Evolutionary conservation across 2,113 vertebrate species (phyloP), one percentile per base, ranked within the genome.

Genomic region (Pachypanchax playfairii): DNA sequence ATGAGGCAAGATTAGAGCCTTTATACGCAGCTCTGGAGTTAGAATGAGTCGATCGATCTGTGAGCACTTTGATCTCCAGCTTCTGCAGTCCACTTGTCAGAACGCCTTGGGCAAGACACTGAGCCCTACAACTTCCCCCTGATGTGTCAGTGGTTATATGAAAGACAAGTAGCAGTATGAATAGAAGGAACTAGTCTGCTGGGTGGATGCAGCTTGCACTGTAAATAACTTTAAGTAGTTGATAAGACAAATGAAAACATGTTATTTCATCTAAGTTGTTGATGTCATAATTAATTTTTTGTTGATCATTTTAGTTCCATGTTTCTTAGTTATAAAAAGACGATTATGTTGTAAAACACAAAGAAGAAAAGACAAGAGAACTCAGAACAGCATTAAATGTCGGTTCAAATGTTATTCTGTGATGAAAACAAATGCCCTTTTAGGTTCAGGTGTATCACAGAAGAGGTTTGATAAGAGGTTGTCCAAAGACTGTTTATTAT

Each of bases 341-440:
- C 14, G 14, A 7, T 24, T 42, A n/a, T 8, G 7, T 33, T 75
- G 44, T 2, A 25, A 42, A 57, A 36, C 2, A 50, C 2, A 9
- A 2, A 14, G 0, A n/a, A 17, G 3, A 53, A 28, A 41, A 51
- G n/a, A 39, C 22, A n/a, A 39, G 13, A 38, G 21, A 55, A 20
- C 10, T 28, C 25, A 76, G 24, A 11, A 14, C 13, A 43, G 20
- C 3, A 26, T 43, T 18, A 58, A 63, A 73, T 31, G 65, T 28
- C 52, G 49, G 18, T 42, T 42, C 41, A 35, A 67, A 53, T 56
- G 52, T 41, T 25, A 42, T 38, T 57, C 29, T 66, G 36, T 46
- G 54, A 48, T 71, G 50, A 64, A 60, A 65, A 57, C 46, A 61
- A n/a, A 63, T 25, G 35, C 39, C 50, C 46, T 7, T 1, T 48